These are phyloP conservation scores for Bostrychus sinensis DNA, from an alignment of 2,113 vertebrate species.

Conservation along the genomic window DNA sequence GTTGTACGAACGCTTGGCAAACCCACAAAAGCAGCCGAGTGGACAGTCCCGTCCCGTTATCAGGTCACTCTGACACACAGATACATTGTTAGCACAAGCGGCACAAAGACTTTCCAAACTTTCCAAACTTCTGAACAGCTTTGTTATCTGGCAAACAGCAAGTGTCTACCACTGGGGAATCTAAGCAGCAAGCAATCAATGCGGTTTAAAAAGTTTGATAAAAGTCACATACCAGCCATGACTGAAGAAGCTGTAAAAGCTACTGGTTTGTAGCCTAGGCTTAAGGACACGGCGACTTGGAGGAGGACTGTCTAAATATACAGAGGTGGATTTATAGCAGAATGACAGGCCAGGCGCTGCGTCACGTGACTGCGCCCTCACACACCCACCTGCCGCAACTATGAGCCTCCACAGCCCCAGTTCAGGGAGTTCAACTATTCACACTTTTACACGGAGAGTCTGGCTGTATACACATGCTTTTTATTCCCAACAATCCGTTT, in stretches of 20 bases:
- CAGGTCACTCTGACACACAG: not conserved
- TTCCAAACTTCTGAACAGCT: no score
- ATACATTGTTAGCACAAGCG: not conserved
- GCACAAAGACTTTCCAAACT: not conserved
- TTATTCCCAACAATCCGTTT: not conserved
- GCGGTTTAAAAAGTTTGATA: not conserved
- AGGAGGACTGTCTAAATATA: constrained; percentile 24
- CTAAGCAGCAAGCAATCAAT: not conserved
- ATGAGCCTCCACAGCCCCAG: constrained; percentile 14
- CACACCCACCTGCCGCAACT: constrained; percentile 64
- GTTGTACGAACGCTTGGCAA: no score
- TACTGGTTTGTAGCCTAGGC: constrained; percentile 46
- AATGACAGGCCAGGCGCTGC: constrained; percentile 26
- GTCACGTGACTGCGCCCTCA: constrained; percentile 65
- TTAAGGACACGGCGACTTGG: constrained; percentile 14
- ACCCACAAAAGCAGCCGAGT: no score
- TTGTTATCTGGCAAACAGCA: no score
- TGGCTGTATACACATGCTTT: not conserved
- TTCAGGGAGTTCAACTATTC: constrained; percentile 9
- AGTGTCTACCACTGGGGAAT: no score
- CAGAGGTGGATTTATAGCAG: constrained; percentile 70
- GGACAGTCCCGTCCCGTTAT: not conserved
- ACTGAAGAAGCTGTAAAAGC: constrained; percentile 44
- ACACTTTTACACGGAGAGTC: not conserved
- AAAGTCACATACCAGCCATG: constrained; percentile 74